Evolutionary conservation across 1,140 invertebrate species (phyloP).

Genomic region (Heliconius melpomene): DNA sequence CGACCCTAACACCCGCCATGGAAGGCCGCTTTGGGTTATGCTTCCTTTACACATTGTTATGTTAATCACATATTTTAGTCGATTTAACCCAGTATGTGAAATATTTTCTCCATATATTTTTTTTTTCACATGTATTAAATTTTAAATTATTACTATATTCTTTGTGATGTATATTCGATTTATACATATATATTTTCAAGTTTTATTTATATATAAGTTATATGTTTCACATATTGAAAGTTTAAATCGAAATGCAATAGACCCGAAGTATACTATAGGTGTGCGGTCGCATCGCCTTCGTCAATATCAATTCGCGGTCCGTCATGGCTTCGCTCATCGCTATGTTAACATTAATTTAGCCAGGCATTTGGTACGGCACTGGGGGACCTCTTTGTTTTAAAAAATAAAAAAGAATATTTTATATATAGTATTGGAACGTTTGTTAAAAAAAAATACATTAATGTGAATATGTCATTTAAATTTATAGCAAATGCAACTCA

Average conservation of each 20-base stretch:
- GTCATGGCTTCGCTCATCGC: constrained; percentile 59
- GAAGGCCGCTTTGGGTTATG: constrained; percentile 33
- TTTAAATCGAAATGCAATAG: constrained; percentile 3
- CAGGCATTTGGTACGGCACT: constrained; percentile 56
- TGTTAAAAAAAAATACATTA: too few species aligned
- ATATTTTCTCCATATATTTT: background rate
- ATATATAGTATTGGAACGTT: too few species aligned
- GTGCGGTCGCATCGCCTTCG: constrained; percentile 52
- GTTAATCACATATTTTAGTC: background rate
- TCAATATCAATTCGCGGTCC: constrained; percentile 47
- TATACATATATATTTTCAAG: background rate
- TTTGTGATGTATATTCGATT: background rate
- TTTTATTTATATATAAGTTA: background rate
- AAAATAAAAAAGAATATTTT: too few species aligned
- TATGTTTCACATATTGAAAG: background rate
- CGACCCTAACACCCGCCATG: constrained; percentile 60
- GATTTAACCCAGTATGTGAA: background rate
- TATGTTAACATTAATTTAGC: constrained; percentile 48
- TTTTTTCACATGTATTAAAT: background rate
- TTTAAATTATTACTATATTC: background rate
- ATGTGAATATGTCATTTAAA: background rate
- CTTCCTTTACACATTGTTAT: constrained; percentile 24
- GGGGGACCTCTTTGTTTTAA: constrained; percentile 55
- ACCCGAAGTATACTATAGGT: constrained; percentile 42
- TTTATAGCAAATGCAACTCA: background rate